These are phyloP conservation scores for Callocephalon fimbriatum DNA, from an alignment of 2,113 vertebrate species.

Conservation along the genomic window DNA sequence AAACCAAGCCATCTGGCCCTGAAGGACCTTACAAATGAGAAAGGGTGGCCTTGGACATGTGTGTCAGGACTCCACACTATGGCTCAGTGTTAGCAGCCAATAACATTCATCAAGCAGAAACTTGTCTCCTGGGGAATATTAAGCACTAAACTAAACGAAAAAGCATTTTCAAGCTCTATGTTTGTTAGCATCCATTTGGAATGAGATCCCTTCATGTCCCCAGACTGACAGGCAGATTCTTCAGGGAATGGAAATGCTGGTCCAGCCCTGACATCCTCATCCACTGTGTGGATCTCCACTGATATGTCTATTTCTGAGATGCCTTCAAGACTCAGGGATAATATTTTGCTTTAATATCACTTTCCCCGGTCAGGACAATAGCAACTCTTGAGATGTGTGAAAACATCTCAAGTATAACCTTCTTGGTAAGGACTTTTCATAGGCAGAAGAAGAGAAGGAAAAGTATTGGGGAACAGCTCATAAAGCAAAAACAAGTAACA, in stretches of 20 bases:
- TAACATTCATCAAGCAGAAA: background rate
- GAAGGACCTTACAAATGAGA: background rate
- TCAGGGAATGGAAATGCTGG: background rate
- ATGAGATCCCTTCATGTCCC: background rate
- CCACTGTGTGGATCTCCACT: background rate
- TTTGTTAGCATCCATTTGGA: background rate
- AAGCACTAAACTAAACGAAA: background rate
- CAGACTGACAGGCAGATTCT: background rate
- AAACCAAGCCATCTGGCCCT: background rate
- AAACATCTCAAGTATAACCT: background rate
- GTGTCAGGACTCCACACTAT: background rate
- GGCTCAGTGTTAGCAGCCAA: background rate
- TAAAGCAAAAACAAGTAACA: background rate
- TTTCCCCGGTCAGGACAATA: background rate
- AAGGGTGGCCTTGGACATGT: background rate
- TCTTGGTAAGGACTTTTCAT: background rate
- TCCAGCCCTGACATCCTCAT: background rate
- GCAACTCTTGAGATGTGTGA: background rate
- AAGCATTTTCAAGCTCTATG: background rate
- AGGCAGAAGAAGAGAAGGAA: background rate
- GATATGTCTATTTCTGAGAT: background rate
- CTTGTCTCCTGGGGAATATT: background rate
- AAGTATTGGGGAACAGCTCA: background rate
- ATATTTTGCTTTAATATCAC: background rate
- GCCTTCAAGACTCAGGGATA: background rate